These are phyloP conservation scores for Trididemnum miniatum DNA, from an alignment of 23 tunicate genomes.

Conservation along the genomic window DNA sequence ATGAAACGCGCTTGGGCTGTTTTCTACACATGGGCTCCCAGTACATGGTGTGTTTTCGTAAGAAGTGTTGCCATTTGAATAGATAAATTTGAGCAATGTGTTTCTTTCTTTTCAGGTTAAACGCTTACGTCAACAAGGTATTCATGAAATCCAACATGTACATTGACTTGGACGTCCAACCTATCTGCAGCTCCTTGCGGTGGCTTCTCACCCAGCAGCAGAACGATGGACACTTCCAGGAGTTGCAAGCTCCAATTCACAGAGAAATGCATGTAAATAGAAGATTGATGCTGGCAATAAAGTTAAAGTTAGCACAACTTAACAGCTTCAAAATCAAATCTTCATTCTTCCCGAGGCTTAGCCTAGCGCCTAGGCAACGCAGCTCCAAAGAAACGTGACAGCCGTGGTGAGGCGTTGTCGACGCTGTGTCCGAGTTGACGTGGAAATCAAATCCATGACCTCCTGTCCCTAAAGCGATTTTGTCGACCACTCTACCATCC, in stretches of 20 bases:
- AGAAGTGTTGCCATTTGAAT: neutral
- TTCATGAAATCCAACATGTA: conserved; percentile 56
- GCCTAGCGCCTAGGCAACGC: too few relatives aligned
- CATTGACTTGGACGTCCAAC: conserved; percentile 41
- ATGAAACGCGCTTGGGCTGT: neutral
- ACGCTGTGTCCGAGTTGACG: too few relatives aligned
- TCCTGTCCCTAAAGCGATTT: too few relatives aligned
- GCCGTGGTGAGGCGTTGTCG: too few relatives aligned
- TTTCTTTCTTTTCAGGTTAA: conserved; percentile 39
- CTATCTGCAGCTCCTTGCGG: conserved; percentile 54
- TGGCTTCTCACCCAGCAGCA: conserved; percentile 54
- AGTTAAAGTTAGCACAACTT: too few relatives aligned
- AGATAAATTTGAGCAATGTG: neutral
- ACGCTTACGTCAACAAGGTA: conserved; percentile 78
- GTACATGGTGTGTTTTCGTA: neutral
- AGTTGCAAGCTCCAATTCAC: conserved; percentile 16
- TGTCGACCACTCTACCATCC: too few relatives aligned
- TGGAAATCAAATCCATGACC: too few relatives aligned
- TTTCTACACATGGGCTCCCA: neutral
- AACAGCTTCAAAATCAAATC: too few relatives aligned
- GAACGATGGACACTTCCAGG: conserved; percentile 37
- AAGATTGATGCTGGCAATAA: too few relatives aligned
- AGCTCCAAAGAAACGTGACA: too few relatives aligned
- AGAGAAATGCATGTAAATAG: conserved; percentile 71
- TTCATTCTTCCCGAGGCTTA: too few relatives aligned